Base-by-base conservation (phyloP, 2,797 vertebrate species). In the Fringilla coelebs region DNA sequence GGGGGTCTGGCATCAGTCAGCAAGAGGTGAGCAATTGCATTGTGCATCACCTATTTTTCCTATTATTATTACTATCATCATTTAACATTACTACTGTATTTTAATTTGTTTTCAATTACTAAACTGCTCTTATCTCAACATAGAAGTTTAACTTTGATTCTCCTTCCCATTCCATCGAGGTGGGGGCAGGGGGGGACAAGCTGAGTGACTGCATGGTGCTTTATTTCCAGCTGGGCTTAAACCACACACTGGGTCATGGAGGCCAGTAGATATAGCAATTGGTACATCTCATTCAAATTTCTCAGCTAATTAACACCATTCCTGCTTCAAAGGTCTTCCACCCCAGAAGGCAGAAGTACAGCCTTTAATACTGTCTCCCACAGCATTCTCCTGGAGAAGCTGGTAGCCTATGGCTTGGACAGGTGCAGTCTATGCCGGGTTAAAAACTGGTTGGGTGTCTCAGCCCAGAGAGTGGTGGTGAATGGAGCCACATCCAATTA, bases 171-270 rank as follows among this genome's bases (percentile, higher is more conserved):
- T 70, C 26, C 46, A 31, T 21, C 0, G 0, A 13, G 21, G 4
- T 34, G 54, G 13, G 13, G 70, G 38, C 36, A 14, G 31, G 17
- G 17, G 13, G 10, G 36, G 5, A 4, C 0, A 0, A 6, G 14
- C 66, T 54, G 18, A 60, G 16, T 43, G 21, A 61, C 32, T 51
- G 38, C 26, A 36, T 31, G 9, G 26, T 51, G 26, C 55, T 70
- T 70, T 43, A 51, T 32, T 40, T 81, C 32, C 46, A 51, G 32
- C 32, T 52, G 17, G 21, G 17, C 21, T 31, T 43, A 61, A 70
- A 70, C 13, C 32, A 60, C 36, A 51, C 36, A 13, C 13, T 41
- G 36, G 10, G 34, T 73, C 29, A 26, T 9, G 31, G 31, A 73
- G 20, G 20, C 28, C 31, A 74, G 41, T 5, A 74, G 41, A 45